Conservation (phyloP, 2,888 invertebrate genomes). For the Drosophila colorata region DNA sequence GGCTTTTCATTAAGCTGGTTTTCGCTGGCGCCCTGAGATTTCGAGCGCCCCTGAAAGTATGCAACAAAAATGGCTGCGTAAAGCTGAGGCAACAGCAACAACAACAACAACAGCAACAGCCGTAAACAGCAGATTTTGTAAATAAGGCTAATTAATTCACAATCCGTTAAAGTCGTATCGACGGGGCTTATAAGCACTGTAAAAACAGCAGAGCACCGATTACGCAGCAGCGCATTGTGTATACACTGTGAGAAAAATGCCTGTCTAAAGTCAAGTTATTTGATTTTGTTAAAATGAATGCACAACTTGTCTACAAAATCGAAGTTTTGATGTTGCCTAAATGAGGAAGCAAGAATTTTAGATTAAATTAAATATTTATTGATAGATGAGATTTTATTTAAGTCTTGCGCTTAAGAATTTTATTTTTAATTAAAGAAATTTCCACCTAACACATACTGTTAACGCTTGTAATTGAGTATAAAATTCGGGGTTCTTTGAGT, state of each 20-base stretch:
- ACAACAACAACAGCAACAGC: neutral
- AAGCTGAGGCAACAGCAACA: conserved; percentile 23
- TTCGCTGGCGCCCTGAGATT: conserved; percentile 18
- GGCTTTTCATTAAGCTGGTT: conserved; percentile 64
- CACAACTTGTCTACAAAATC: too few species aligned
- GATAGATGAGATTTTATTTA: too few species aligned
- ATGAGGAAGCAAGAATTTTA: too few species aligned
- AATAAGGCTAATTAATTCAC: conserved; percentile 62
- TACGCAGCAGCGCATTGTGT: neutral
- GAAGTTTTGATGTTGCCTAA: too few species aligned
- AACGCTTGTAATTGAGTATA: too few species aligned
- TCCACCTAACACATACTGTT: too few species aligned
- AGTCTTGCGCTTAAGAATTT: too few species aligned
- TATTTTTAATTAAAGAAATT: neutral
- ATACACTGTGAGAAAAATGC: neutral
- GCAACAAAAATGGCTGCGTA: conserved; percentile 47
- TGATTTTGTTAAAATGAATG: too few species aligned
- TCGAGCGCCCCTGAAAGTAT: conserved; percentile 25
- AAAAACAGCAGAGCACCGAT: neutral
- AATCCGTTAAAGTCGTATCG: conserved; percentile 20
- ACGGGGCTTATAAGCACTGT: neutral
- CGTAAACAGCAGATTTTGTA: conserved; percentile 33
- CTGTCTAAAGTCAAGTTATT: too few species aligned
- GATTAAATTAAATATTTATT: too few species aligned
- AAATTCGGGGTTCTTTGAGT: too few species aligned